Base-by-base conservation (phyloP, 2,888 invertebrate species). In the Marronus borbonicus region DNA sequence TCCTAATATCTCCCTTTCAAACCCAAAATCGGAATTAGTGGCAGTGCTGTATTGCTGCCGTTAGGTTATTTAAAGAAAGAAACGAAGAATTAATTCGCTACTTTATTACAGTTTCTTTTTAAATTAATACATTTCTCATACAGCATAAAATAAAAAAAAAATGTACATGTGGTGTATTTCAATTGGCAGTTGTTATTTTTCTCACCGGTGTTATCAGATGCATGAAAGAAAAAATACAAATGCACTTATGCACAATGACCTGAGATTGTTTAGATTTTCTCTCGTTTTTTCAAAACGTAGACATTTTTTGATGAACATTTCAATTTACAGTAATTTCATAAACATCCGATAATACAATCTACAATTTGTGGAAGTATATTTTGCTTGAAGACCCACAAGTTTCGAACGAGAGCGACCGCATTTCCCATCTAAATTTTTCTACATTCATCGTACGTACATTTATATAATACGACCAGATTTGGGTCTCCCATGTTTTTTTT, bases 181-280 rank as follows among this genome's bases (percentile, higher is more conserved):
- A 85, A 87, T 86, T 87, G 87, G 87, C 87, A 88, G 87, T 88
- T 82, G 85, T 85, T 85, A 86, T 85, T 85, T 64, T 70, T 70
- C 62, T 62, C 77, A 70, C 60, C 55, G 28, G 60, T 72, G 44
- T 72, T 72, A 36, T 72, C 72, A 72, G 72, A 60, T 72, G 60
- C 44, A 72, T 72, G 12, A 60, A 76, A 65, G 28, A 64, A 76
- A 75, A 76, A 76, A 50, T 66, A 76, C 65, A 76, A 76, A 55
- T 76, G 64, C 76, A 64, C 76, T 60, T 49, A 72, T 72, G 72
- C 72, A 60, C 36, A 70, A 70, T 72, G 72, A 72, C 72, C 72
- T 72, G 72, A 72, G 72, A 52, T 72, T 58, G n/a, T 60, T 39
- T 58, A 44, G 72, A 72, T 20, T 50, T 50, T 65, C 5, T 8